phyloP scores from a whole-genome alignment of 2,113 vertebrate genomes.

The Mola mola region DNA sequence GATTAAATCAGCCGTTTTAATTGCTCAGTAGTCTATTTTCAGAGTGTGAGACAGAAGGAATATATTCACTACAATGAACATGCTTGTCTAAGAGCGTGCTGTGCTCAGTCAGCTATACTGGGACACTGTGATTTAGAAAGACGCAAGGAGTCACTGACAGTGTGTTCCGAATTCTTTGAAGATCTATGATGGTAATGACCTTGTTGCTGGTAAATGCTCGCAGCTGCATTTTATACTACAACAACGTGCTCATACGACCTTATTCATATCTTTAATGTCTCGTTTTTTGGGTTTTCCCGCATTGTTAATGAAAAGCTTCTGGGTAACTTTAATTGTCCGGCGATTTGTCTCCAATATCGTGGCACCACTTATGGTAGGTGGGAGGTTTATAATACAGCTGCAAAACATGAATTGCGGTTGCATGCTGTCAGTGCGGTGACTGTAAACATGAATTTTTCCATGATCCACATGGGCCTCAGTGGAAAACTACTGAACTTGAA shows the following conservation, averaged over 20 bases:
- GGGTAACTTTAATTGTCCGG: background rate
- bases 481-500: slow-evolving; percentile 2
- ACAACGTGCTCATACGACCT: background rate
- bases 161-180: slow-evolving; percentile 19
- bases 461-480: slow-evolving; percentile 2
- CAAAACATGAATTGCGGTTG: slow-evolving; percentile 2
- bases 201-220: slow-evolving; percentile 32
- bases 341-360: background rate
- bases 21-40: slow-evolving; percentile 50
- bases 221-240: slow-evolving; percentile 5
- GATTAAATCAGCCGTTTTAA: slow-evolving; percentile 52
- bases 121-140: slow-evolving; percentile 29
- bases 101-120: slow-evolving; percentile 42
- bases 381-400: slow-evolving; percentile 4
- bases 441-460: background rate
- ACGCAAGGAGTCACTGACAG: slow-evolving; percentile 25
- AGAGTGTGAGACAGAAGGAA: slow-evolving; percentile 67
- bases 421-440: background rate
- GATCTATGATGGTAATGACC: slow-evolving; percentile 35
- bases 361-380: background rate
- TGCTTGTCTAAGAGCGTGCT: slow-evolving; percentile 39
- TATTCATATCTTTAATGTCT: background rate
- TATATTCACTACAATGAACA: slow-evolving; percentile 61
- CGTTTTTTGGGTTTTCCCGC: background rate
- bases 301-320: background rate